These are phyloP conservation scores for Eupleurogrammus muticus DNA, from an alignment of 2,797 vertebrate species.

Conservation along the genomic window DNA sequence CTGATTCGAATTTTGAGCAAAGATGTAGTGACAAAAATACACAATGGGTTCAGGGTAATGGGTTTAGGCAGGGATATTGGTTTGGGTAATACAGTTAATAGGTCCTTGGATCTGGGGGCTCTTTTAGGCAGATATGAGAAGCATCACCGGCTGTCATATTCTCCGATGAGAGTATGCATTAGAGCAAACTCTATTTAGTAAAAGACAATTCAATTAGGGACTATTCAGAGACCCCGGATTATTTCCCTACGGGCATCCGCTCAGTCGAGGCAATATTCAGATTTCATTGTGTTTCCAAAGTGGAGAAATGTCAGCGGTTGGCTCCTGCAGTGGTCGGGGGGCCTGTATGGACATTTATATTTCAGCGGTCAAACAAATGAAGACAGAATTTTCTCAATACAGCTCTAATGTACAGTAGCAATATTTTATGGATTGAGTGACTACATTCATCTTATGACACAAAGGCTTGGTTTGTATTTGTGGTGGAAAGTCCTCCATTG, in stretches of 20 bases:
- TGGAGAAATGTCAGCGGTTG: slow-evolving; percentile 82
- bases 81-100: slow-evolving; percentile 93
- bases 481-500: slow-evolving; percentile 17
- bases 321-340: slow-evolving; percentile 71
- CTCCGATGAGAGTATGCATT: slow-evolving; percentile 92
- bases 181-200: slow-evolving; percentile 93
- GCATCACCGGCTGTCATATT: slow-evolving; percentile 87
- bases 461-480: slow-evolving; percentile 48
- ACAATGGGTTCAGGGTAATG: slow-evolving; percentile 90
- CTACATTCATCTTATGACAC: slow-evolving; percentile 68
- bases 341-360: slow-evolving; percentile 80
- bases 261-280: slow-evolving; percentile 86
- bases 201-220: slow-evolving; percentile 95
- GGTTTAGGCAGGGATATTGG: slow-evolving; percentile 92
- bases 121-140: slow-evolving; percentile 87
- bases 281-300: slow-evolving; percentile 88
- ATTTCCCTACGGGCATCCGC: slow-evolving; percentile 86
- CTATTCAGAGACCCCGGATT: slow-evolving; percentile 85
- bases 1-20: slow-evolving; percentile 82
- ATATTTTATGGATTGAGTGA: slow-evolving; percentile 71
- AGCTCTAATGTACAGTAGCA: slow-evolving; percentile 75
- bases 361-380: slow-evolving; percentile 81
- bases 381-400: slow-evolving; percentile 81
- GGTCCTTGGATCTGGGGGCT: slow-evolving; percentile 86
- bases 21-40: slow-evolving; percentile 83